Evolutionary conservation across 2,113 vertebrate species (phyloP).

Genomic region (Microcebus jonahi): DNA sequence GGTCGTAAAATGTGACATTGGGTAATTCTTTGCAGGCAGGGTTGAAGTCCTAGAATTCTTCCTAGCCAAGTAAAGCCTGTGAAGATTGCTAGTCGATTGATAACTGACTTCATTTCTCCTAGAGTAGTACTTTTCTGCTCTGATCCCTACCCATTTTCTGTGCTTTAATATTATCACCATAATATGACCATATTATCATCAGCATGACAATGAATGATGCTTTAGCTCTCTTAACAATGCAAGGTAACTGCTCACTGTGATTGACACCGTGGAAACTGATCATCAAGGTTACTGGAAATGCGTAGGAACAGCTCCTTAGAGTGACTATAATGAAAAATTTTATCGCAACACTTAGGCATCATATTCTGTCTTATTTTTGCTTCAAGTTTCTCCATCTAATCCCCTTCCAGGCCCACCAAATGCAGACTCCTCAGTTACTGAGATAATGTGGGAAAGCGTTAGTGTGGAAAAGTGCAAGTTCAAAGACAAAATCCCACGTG

Average conservation of each 20-base stretch:
- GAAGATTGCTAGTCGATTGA: not conserved
- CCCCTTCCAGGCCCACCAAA: not conserved
- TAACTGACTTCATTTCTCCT: not conserved
- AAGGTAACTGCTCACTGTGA: not conserved
- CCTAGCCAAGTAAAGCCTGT: not conserved
- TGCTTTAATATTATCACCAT: not conserved
- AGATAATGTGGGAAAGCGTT: not conserved
- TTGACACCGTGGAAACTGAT: not conserved
- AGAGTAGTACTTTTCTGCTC: not conserved
- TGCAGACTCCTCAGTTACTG: not conserved
- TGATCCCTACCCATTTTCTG: not conserved
- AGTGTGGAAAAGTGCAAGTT: too few relatives aligned
- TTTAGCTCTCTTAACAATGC: not conserved
- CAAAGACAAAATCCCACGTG: not conserved
- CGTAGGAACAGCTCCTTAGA: not conserved
- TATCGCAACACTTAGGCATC: not conserved
- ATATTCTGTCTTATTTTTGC: not conserved
- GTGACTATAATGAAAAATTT: not conserved
- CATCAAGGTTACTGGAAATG: not conserved
- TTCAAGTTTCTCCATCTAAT: not conserved
- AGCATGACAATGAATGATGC: not conserved
- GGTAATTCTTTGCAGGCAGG: not conserved
- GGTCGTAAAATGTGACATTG: not conserved
- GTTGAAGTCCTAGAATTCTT: not conserved
- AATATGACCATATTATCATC: not conserved